These are phyloP conservation scores for Lemur catta DNA, from an alignment of 2,797 vertebrate genomes.

Conservation along the genomic window DNA sequence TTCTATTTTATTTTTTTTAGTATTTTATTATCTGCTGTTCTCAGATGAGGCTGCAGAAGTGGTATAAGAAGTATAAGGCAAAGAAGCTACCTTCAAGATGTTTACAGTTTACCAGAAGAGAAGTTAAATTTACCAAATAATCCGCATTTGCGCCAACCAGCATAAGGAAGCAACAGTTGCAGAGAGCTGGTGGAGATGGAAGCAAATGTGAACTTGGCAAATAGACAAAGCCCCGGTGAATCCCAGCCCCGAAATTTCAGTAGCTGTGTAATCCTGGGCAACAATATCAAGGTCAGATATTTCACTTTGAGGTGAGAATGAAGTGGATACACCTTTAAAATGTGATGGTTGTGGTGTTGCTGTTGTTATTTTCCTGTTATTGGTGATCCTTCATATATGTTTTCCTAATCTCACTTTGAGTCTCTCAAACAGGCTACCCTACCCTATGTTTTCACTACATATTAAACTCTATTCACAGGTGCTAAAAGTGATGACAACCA, in stretches of 20 bases:
- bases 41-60: background rate
- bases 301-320: no score
- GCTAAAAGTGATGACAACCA: background rate
- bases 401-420: background rate
- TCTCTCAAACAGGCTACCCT: background rate
- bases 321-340: no score
- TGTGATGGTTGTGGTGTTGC: no score
- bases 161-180: background rate
- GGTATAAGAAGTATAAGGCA: background rate
- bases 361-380: no score
- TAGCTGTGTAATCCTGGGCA: background rate
- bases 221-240: accelerated
- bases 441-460: background rate
- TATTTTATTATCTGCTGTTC: background rate
- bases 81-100: background rate
- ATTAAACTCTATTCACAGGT: background rate
- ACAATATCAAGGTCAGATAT: accelerated
- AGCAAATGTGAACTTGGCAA: accelerated
- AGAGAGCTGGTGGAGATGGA: background rate
- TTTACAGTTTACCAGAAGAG: background rate
- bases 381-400: background rate
- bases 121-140: background rate
- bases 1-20: background rate
- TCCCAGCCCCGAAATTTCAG: background rate
- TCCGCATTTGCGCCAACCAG: accelerated